Evolutionary conservation across 2,888 invertebrate genomes (phyloP).

Genomic region (Dasysyrphus tricinctus): DNA sequence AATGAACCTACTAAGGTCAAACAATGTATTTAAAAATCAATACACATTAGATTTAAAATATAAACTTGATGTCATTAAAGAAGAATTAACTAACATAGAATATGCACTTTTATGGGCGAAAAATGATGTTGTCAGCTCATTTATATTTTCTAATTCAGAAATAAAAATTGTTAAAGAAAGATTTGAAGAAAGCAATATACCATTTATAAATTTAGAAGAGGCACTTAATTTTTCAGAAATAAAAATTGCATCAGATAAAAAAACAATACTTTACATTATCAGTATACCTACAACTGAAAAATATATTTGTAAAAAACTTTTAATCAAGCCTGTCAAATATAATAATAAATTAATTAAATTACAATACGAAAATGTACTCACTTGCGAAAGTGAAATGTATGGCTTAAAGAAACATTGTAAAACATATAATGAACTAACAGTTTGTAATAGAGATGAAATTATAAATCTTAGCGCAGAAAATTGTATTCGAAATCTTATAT

Average conservation of each 20-base stretch:
- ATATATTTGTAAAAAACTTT: too few relatives aligned
- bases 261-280: not conserved
- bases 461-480: too few relatives aligned
- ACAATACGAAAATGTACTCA: too few relatives aligned
- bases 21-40: slow-evolving; percentile 18
- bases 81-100: slow-evolving; percentile 56
- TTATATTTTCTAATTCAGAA: slow-evolving; percentile 62
- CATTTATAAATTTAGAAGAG: slow-evolving; percentile 16
- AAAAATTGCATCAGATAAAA: not conserved
- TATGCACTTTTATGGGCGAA: slow-evolving; percentile 63
- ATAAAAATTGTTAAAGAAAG: slow-evolving; percentile 40
- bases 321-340: too few relatives aligned
- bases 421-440: too few relatives aligned
- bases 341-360: too few relatives aligned
- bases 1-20: slow-evolving; percentile 28
- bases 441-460: too few relatives aligned
- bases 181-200: too few relatives aligned
- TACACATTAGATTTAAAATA: slow-evolving; percentile 35
- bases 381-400: too few relatives aligned
- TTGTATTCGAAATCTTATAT: too few relatives aligned
- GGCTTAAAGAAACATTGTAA: too few relatives aligned
- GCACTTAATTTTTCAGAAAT: not conserved
- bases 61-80: slow-evolving; percentile 57
- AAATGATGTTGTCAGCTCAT: slow-evolving; percentile 49
- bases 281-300: too few relatives aligned